Percentiles rank a stretch among this genome's conserved stretches.
Evolutionary conservation across 1,140 invertebrate genomes (phyloP).

Genomic region (Hylaeus volcanicus): DNA sequence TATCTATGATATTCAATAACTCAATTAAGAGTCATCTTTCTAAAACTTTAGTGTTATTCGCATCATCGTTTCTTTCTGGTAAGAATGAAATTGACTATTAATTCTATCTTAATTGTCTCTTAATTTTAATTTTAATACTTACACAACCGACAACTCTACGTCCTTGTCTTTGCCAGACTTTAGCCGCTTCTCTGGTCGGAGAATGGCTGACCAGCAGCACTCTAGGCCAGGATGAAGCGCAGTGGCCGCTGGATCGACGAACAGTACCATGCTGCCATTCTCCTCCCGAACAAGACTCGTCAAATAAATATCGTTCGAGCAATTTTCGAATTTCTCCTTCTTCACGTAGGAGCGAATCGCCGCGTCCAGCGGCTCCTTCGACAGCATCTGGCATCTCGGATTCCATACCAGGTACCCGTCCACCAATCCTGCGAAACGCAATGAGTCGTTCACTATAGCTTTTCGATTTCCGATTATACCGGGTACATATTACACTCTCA

Average conservation of each 20-base stretch:
- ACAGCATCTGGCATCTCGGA: slow-evolving; percentile 85
- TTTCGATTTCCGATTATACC: too few species aligned
- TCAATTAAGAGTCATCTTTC: too few species aligned
- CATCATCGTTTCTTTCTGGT: too few species aligned
- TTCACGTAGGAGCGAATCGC: slow-evolving; percentile 84
- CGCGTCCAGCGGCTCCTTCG: slow-evolving; percentile 85
- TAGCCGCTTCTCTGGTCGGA: slow-evolving; percentile 61
- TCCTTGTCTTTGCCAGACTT: slow-evolving; percentile 53
- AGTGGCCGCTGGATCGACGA: slow-evolving; percentile 67
- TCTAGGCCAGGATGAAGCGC: slow-evolving; percentile 66
- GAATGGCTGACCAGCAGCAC: slow-evolving; percentile 82
- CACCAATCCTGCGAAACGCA: slow-evolving; percentile 39
- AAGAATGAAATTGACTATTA: too few species aligned
- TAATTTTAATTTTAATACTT: slow-evolving; percentile 52
- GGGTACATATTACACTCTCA: too few species aligned
- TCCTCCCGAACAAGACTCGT: slow-evolving; percentile 76
- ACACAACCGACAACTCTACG: slow-evolving; percentile 80
- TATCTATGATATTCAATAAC: too few species aligned
- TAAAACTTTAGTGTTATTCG: too few species aligned
- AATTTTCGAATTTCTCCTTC: slow-evolving; percentile 82
- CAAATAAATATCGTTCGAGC: slow-evolving; percentile 79
- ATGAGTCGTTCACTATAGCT: too few species aligned
- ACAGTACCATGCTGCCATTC: slow-evolving; percentile 66
- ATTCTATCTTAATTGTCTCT: too few species aligned
- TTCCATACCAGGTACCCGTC: slow-evolving; percentile 85